These are phyloP conservation scores for Melanogrammus aeglefinus DNA, from an alignment of 2,797 vertebrate species.

Conservation along the genomic window DNA sequence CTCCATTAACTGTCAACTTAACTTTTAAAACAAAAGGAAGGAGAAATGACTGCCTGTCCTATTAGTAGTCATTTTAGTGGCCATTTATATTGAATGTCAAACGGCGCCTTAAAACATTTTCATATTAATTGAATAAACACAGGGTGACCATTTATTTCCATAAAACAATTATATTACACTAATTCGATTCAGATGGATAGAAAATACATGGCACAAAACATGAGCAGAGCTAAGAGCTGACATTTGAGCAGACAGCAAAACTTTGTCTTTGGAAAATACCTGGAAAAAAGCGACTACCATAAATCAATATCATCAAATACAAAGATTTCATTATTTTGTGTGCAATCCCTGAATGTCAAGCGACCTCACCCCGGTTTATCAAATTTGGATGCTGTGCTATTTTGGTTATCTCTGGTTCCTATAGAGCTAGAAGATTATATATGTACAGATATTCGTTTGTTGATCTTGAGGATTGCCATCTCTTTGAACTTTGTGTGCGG, in stretches of 20 bases:
- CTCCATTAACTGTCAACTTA: no score
- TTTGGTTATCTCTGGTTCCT: neutral
- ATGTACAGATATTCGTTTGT: neutral
- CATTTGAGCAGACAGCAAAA: slow-evolving; percentile 15
- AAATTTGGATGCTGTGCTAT: no score
- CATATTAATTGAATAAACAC: neutral
- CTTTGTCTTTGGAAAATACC: slow-evolving; percentile 23
- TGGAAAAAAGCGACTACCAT: slow-evolving; percentile 11
- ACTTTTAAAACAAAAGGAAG: no score
- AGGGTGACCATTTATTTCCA: neutral
- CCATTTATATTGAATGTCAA: neutral
- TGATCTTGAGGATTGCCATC: neutral
- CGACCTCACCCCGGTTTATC: neutral
- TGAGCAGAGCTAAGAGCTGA: slow-evolving; percentile 19
- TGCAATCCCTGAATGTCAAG: no score
- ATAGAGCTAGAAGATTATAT: neutral
- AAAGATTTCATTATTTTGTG: neutral
- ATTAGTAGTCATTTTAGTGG: no score
- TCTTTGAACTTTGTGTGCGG: neutral
- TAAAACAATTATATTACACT: neutral
- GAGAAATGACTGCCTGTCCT: no score
- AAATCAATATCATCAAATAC: neutral
- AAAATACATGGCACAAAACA: slow-evolving; percentile 20
- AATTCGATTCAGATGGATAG: neutral
- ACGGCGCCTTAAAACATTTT: neutral